Base-by-base conservation (phyloP, 2,113 vertebrate species). In the Ciconia maguari region DNA sequence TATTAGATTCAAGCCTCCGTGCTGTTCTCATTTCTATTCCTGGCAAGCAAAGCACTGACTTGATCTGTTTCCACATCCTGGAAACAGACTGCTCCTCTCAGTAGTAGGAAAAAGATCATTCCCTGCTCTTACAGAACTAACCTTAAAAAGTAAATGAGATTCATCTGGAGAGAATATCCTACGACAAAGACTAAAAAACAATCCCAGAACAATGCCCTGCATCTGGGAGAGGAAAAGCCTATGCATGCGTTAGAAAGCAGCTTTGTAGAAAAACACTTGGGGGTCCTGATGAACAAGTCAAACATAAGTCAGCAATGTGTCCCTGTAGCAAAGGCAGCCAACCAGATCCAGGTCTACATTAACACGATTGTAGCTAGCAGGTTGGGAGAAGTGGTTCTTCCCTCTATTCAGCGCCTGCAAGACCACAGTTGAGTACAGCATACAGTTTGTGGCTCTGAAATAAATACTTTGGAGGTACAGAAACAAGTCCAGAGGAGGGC, bases 31-130 rank as follows among this genome's bases (percentile, higher is more conserved):
- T 78, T 89, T 89, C 44, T 93, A 10, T 65, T 92, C n/a, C 89
- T 93, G 93, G 83, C 41, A 94, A 95, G 66, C 54, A 82, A 87
- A 82, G 61, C 74, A 69, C 44, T 89, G 61, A 57, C 61, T 96
- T 65, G 48, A 74, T 80, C 62, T 76, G 62, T 66, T 93, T 93
- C 70, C 96, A 93, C 78, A 89, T 74, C 70, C 87, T 89, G 78
- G 89, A 89, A 66, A 19, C 94, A 90, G 42, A 52, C 25, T 49
- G 68, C 61, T 87, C 81, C 75, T 79, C 84, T 85, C 48, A 61
- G 52, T 30, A 82, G 54, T 2, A 82, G 16, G 17, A 76, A 70
- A 89, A 90, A 66, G 13, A 82, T 61, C 42, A 61, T 48, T 60
- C 64, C n/a, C 34, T 54, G n/a, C 46, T 80, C n/a, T 83, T 79